Conservation (phyloP, 2,113 vertebrate genomes). For the Serilophus lunatus region DNA sequence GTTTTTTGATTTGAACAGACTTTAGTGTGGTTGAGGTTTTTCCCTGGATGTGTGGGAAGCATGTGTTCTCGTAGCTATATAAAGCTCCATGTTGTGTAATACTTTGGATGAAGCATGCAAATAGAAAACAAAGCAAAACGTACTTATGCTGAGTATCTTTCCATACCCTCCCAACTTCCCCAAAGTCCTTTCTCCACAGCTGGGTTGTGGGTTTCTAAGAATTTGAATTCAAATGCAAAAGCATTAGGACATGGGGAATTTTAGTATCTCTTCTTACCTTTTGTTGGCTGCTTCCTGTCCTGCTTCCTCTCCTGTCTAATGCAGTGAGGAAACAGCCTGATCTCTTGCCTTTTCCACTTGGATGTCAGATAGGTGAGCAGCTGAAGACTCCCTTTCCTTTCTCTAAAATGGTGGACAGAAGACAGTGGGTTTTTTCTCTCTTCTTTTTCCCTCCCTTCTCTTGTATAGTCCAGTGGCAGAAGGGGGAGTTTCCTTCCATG, state of each 20-base stretch:
- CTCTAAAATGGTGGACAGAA: conserved; percentile 32
- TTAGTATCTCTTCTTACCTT: conserved; percentile 48
- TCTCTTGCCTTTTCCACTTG: conserved; percentile 3
- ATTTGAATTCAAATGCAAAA: neutral
- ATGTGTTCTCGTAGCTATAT: neutral
- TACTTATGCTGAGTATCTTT: neutral
- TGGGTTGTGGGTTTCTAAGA: neutral
- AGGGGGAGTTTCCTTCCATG: conserved; percentile 18
- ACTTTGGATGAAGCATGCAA: neutral
- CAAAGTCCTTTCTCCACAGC: neutral
- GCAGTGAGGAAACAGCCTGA: neutral
- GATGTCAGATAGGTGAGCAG: neutral
- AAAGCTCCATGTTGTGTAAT: conserved; percentile 26
- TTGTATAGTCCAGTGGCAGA: neutral
- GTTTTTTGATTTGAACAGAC: neutral
- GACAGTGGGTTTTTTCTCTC: neutral
- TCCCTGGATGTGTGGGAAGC: neutral
- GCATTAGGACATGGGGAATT: neutral
- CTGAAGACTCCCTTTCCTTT: conserved; percentile 1
- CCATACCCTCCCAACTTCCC: neutral
- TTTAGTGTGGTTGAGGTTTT: neutral
- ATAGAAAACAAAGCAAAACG: neutral
- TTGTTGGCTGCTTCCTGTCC: neutral
- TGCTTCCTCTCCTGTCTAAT: neutral
- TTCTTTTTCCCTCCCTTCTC: neutral